Base-by-base conservation (phyloP, 2,797 vertebrate genomes). In the Petrocephalus schoutedeni region DNA sequence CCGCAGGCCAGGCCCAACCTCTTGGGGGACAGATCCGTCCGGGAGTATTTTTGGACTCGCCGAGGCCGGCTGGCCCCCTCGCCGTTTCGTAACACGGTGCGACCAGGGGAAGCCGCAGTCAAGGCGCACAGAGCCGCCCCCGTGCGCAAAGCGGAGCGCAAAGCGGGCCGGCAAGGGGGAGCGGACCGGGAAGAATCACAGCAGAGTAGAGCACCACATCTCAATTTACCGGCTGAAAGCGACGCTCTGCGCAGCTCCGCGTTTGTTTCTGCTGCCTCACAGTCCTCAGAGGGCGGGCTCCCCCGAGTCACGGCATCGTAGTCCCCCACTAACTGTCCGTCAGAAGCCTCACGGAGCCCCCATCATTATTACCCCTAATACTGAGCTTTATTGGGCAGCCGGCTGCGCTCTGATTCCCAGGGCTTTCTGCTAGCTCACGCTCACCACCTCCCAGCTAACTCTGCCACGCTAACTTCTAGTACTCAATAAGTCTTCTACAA, bases 31-130 rank as follows among this genome's bases (percentile, higher is more conserved):
- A 2, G 89, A 86, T 89, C 86, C 83, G 90, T 92, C 89, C 87
- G 51, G 80, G 87, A 89, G 87, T 92, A 93, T 93, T 94, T 93
- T 92, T 92, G 91, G 90, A 93, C 92, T 87, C 86, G 64, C 87
- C 87, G 87, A 89, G 89, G 88, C 32, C 87, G 36, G 74, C 54
- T 59, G 19, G 41, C 54, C 64, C 77, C 87, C 89, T 91, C 87
- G 91, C 71, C 49, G 83, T 91, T 77, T 89, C 87, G 87, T 74
- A 90, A 86, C 88, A 89, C 10, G 16, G 45, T 21, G 74, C 41
- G 28, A 84, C 77, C 88, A 61, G 87, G 84, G 88, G 57, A 8
- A 4, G 16, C 0, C 45, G 82, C 88, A 91, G 82, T 88, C 3
- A 83, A 53, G 77, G 23, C 14, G 49, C 16, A 8, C 80, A 83